These are phyloP conservation scores for Thumatha senex DNA, from an alignment of 2,888 invertebrate species.

Conservation along the genomic window DNA sequence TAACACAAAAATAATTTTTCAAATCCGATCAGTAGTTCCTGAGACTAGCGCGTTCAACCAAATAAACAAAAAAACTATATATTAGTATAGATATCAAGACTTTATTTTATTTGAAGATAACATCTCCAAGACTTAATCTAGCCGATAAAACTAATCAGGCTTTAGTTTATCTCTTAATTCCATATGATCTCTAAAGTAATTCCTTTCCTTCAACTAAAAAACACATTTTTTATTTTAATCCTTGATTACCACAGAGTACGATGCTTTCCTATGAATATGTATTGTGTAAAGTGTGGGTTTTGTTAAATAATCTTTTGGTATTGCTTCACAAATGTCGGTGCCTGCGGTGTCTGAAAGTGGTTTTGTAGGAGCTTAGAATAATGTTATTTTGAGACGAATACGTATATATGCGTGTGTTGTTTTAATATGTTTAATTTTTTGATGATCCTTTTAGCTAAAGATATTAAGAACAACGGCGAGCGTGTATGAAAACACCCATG, in stretches of 20 bases:
- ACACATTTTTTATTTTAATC: not conserved
- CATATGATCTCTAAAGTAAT: too few species aligned
- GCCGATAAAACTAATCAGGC: too few species aligned
- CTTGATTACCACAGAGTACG: slow-evolving; percentile 1
- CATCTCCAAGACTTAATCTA: too few species aligned
- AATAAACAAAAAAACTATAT: too few species aligned
- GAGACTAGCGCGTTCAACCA: too few species aligned
- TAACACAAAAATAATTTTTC: too few species aligned
- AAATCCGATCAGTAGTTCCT: too few species aligned
- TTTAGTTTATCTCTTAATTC: too few species aligned
- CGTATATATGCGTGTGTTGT: slow-evolving; percentile 7
- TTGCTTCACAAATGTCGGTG: slow-evolving; percentile 18
- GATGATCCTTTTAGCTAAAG: slow-evolving; percentile 1
- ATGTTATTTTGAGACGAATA: slow-evolving; percentile 11
- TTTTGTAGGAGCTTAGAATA: slow-evolving; percentile 13
- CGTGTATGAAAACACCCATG: too few species aligned
- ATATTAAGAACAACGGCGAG: too few species aligned
- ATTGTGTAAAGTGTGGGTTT: slow-evolving; percentile 15
- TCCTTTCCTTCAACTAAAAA: not conserved
- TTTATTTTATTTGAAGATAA: too few species aligned
- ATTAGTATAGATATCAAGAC: too few species aligned
- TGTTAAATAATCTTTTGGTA: slow-evolving; percentile 24
- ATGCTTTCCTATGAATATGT: slow-evolving; percentile 16
- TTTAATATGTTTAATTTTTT: not conserved
- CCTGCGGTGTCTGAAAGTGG: slow-evolving; percentile 11